Evolutionary conservation across 2,888 invertebrate species (phyloP).

Genomic region (Leucophenga maculata): DNA sequence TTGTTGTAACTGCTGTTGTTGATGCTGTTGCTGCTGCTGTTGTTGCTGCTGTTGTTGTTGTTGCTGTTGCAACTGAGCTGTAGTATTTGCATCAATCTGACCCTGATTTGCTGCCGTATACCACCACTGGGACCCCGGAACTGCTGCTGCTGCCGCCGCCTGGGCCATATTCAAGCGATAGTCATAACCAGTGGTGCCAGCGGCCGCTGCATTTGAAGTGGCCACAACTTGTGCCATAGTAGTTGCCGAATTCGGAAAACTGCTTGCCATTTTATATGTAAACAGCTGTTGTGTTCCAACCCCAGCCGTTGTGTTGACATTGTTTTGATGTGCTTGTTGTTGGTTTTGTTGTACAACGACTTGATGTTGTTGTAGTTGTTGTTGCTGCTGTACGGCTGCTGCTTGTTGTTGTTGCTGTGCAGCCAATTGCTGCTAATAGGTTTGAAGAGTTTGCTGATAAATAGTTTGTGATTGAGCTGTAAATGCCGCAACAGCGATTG

Average conservation of each 20-base stretch:
- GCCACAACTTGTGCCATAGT: slow-evolving; percentile 73
- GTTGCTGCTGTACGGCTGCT: slow-evolving; percentile 68
- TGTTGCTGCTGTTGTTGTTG: slow-evolving; percentile 71
- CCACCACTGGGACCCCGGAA: slow-evolving; percentile 84
- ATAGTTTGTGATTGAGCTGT: neutral
- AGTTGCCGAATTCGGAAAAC: slow-evolving; percentile 82
- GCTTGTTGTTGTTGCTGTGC: slow-evolving; percentile 73
- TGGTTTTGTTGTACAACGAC: slow-evolving; percentile 73
- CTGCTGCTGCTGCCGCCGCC: slow-evolving; percentile 73
- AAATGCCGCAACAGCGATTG: neutral
- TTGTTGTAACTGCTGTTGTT: slow-evolving; percentile 70
- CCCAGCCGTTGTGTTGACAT: slow-evolving; percentile 74
- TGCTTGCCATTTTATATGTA: slow-evolving; percentile 89
- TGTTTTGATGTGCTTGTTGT: slow-evolving; percentile 74
- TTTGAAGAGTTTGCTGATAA: neutral
- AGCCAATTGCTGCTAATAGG: slow-evolving; percentile 50
- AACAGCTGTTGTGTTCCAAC: slow-evolving; percentile 81
- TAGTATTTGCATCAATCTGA: slow-evolving; percentile 76
- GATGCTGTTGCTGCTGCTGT: slow-evolving; percentile 70
- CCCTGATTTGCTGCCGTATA: slow-evolving; percentile 77
- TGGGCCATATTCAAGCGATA: slow-evolving; percentile 80
- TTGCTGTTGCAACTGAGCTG: slow-evolving; percentile 75
- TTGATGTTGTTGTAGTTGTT: slow-evolving; percentile 73
- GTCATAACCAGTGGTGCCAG: slow-evolving; percentile 79
- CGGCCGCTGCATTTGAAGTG: slow-evolving; percentile 74